Conservation (phyloP, 2,797 vertebrate genomes). For the Heteromormyrus szaboi region DNA sequence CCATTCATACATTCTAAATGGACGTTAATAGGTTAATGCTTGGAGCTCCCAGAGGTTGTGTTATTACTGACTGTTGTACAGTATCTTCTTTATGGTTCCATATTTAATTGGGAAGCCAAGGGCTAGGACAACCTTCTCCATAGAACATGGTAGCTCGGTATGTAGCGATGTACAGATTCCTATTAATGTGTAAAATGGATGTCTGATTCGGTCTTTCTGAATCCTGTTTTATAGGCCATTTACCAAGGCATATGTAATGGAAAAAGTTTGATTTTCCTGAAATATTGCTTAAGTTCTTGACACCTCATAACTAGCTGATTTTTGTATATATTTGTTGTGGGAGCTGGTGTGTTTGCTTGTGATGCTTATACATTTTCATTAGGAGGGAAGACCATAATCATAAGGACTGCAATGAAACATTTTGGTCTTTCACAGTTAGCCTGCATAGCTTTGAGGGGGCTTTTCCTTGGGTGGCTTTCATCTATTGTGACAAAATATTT, state of each 20-base stretch:
- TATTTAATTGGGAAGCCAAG: slow-evolving; percentile 7
- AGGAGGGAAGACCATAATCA: background rate
- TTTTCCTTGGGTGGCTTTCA: background rate
- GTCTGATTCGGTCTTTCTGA: background rate
- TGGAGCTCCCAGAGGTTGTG: background rate
- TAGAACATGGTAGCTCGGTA: background rate
- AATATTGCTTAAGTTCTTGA: background rate
- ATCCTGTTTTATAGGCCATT: background rate
- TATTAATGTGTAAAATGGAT: background rate
- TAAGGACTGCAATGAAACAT: background rate
- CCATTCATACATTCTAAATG: background rate
- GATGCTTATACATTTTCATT: background rate
- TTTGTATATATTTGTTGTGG: background rate
- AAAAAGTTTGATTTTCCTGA: background rate
- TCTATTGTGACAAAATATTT: background rate
- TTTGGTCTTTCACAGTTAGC: background rate
- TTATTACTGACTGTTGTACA: slow-evolving; percentile 7
- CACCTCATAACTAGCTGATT: background rate
- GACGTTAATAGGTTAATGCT: background rate
- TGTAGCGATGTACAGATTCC: background rate
- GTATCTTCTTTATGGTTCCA: background rate
- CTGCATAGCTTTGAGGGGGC: background rate
- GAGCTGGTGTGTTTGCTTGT: background rate
- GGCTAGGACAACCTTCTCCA: slow-evolving; percentile 11
- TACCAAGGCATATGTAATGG: background rate